Base-by-base conservation (phyloP, 53 echinoderm and acorn worm genomes). In the Apostichopus leukothele region DNA sequence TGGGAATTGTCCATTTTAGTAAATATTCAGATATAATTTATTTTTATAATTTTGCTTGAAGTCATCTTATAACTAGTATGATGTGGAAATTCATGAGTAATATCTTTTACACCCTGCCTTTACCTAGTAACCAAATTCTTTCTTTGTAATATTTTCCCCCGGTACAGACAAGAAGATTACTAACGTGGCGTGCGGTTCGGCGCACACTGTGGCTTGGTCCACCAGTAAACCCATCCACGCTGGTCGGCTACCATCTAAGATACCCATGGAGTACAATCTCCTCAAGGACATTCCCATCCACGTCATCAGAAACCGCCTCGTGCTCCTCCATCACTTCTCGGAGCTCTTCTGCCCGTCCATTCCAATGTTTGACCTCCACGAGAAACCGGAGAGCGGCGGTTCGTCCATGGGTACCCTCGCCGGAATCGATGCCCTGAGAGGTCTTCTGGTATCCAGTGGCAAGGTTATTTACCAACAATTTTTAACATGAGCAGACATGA, bases 261-360 rank as follows among this genome's bases (percentile, higher is more conserved):
- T 97, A 57, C 97, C 97, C 87, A 94, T 97, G 94, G 97, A 97
- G 84, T 97, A 97, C 97, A 97, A 97, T 86, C 92, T 97, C 7
- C 94, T 97, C 6, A 92, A 92, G 60, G 97, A 97, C 59, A 89
- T 97, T 53, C 53, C 89, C 76, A 97, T 97, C 90, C 92, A 91
- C 3, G 93, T 97, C 57, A 90, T 97, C 76, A 92, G 97, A 57
- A 97, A 97, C 85, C 90, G 97, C 10, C 86, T 97, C 77, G 97
- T 97, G 7, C 90, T 97, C 6, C 93, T 97, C 4, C 95, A 97
- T 83, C 94, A 97, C 79, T 97, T 97, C 94, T 97, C 97, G 3
- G 97, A 97, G 83, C 94, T 97, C 74, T 97, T 97, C 93, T 97
- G 97, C 74, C 97, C 97, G 27, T 97, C 95, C 73, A 97, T 97